A percentile compares a stretch with the other conserved stretches of the same genome.
Evolutionary conservation across 2,113 vertebrate species (phyloP).

Genomic region (Labeo catla): DNA sequence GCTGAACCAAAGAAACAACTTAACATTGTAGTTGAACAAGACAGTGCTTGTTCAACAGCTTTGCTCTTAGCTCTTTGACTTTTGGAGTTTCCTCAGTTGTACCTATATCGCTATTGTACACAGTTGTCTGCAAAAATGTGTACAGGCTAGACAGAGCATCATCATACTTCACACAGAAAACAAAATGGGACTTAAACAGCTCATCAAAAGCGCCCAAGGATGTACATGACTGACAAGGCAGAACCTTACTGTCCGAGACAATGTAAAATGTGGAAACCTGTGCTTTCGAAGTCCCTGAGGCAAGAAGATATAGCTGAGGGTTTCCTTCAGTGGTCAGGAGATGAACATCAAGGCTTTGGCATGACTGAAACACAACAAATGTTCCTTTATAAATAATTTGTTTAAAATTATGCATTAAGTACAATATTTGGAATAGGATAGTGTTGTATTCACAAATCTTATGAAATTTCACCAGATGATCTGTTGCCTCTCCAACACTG

Average conservation of each 20-base stretch:
- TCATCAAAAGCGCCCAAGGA: slow-evolving; percentile 42
- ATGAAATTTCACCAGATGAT: slow-evolving; percentile 51
- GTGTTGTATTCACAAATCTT: slow-evolving; percentile 39
- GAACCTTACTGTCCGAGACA: slow-evolving; percentile 20
- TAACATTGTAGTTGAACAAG: slow-evolving; percentile 30
- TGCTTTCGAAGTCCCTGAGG: slow-evolving; percentile 38
- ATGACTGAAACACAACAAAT: slow-evolving; percentile 21
- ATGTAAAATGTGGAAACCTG: slow-evolving; percentile 44
- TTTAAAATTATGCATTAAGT: slow-evolving; percentile 1
- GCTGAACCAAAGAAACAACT: slow-evolving; percentile 18
- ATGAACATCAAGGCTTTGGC: slow-evolving; percentile 32
- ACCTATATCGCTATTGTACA: slow-evolving; percentile 47
- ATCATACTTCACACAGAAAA: not conserved
- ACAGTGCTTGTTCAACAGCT: slow-evolving; percentile 38
- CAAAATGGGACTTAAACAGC: slow-evolving; percentile 15
- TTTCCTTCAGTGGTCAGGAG: slow-evolving; percentile 19
- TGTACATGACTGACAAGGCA: not conserved
- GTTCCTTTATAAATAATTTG: not conserved
- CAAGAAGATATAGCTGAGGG: slow-evolving; percentile 30
- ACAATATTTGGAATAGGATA: slow-evolving; percentile 37
- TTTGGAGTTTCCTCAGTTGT: slow-evolving; percentile 44
- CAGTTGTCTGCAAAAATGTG: slow-evolving; percentile 47
- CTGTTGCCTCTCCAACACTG: slow-evolving; percentile 36
- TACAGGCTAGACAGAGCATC: slow-evolving; percentile 35
- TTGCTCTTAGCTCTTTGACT: slow-evolving; percentile 48